A percentile compares a stretch with the other conserved stretches of the same genome.
phyloP scores from a whole-genome alignment of 1,140 invertebrate species.

The Euborellia annulipes region DNA sequence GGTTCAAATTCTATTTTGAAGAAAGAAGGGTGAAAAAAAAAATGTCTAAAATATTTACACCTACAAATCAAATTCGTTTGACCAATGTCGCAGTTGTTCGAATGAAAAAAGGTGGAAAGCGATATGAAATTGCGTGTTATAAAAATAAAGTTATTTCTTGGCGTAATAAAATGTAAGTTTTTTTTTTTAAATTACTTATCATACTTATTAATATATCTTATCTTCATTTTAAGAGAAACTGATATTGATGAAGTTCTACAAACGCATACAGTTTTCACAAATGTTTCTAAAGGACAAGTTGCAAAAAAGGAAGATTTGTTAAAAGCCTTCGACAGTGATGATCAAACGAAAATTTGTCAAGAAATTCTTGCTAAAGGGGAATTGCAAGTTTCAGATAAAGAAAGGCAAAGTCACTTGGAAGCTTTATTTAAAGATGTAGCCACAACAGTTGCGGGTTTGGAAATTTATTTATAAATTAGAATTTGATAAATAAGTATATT shows the following conservation, averaged over 20 bases:
- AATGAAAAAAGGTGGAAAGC: constrained; percentile 94
- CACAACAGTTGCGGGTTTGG: constrained; percentile 64
- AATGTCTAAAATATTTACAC: constrained; percentile 89
- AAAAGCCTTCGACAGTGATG: constrained; percentile 68
- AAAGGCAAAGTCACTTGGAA: constrained; percentile 79
- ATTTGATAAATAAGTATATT: no score
- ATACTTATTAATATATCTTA: no score
- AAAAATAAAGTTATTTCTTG: constrained; percentile 98
- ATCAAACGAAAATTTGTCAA: constrained; percentile 74
- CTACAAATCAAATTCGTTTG: constrained; percentile 96
- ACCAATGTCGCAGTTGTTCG: constrained; percentile 99
- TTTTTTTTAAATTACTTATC: no score
- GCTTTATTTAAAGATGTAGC: constrained; percentile 88
- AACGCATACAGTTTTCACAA: constrained; percentile 88
- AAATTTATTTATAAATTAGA: no score
- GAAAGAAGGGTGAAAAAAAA: no score
- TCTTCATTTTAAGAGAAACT: constrained; percentile 68
- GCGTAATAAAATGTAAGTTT: constrained; percentile 84
- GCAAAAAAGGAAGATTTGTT: constrained; percentile 94
- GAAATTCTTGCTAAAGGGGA: constrained; percentile 86
- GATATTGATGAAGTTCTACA: constrained; percentile 98
- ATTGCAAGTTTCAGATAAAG: constrained; percentile 96
- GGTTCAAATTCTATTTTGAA: no score
- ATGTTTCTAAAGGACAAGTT: constrained; percentile 97
- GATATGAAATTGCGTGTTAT: constrained; percentile 99